A percentile compares a stretch with the other conserved stretches of the same genome.
Evolutionary conservation across 2,888 invertebrate genomes (phyloP).

Genomic region (Drosophila kanekoi): DNA sequence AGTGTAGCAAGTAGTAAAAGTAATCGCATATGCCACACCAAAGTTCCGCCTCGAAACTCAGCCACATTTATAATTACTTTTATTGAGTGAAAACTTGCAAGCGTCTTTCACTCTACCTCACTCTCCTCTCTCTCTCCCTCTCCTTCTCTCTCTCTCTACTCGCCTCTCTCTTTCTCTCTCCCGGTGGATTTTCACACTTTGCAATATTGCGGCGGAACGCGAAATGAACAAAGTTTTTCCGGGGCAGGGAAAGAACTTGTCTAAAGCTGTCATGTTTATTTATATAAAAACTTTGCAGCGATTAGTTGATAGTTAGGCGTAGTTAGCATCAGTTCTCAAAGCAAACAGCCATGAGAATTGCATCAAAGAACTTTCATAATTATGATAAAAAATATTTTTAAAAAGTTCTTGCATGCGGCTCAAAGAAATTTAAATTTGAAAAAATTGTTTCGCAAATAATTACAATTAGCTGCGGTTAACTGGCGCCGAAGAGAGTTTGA

Average conservation of each 20-base stretch:
- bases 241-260: not conserved
- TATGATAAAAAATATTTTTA: not conserved
- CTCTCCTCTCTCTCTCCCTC: no score
- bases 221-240: conserved; percentile 53
- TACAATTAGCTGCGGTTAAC: not conserved
- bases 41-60: conserved; percentile 22
- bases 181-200: conserved; percentile 31
- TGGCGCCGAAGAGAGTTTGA: no score
- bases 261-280: conserved; percentile 45
- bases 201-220: conserved; percentile 1
- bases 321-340: conserved; percentile 22
- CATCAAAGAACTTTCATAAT: conserved; percentile 13
- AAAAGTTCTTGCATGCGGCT: not conserved
- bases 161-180: not conserved
- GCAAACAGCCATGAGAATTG: conserved; percentile 24
- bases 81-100: conserved; percentile 34
- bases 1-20: not conserved
- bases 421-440: not conserved
- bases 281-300: conserved; percentile 33
- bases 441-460: not conserved
- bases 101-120: not conserved
- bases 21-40: conserved; percentile 13
- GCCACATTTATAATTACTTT: conserved; percentile 52
- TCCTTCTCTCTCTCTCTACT: not conserved
- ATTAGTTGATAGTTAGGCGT: conserved; percentile 43